Base-by-base conservation (phyloP, 2,888 invertebrate genomes). In the Eupithecia centaureata region DNA sequence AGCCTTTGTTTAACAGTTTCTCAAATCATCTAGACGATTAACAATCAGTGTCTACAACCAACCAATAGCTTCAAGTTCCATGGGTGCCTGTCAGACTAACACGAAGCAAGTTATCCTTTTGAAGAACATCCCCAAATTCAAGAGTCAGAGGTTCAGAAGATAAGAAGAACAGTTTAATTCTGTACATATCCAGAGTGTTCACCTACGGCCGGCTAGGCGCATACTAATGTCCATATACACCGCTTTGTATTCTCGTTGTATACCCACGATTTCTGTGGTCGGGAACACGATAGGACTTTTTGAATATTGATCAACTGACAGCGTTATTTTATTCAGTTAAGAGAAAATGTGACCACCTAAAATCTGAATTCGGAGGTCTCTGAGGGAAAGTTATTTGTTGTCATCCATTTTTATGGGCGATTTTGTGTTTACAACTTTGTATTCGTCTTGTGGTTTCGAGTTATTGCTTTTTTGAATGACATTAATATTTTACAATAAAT, bases 251-350 rank as follows among this genome's bases (percentile, higher is more conserved):
- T 88, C 92, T 74, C 75, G 71, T 75, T 85, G 81, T 79, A 81
- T 78, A 76, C 81, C 82, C 91, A 92, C 92, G 91, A 91, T 91
- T 90, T 90, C 91, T 90, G 88, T 87, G 84, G 86, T 84, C 86
- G 84, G 83, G 85, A 82, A 87, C 82, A 79, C 76, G 85, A 80
- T 79, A 79, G 82, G 82, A 81, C 87, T 82, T 86, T 70, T 89
- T 86, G 91, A 90, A 92, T 92, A 91, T 90, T 92, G 90, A 92
- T 91, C 84, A 86, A 74, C 72, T 60, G 61, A 65, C 76, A 72
- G 70, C 71, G 75, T 77, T 77, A 77, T 79, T 76, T 78, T 79
- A 76, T 77, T 73, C 78, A 74, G 71, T 72, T 75, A 74, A 72
- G 73, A 76, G 76, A 74, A 77, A 74, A 79, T 78, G 76, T 83